Percentiles rank a stretch among this genome's conserved stretches.
Conservation (phyloP, 2,113 vertebrate species). For the Albula glossodonta region DNA sequence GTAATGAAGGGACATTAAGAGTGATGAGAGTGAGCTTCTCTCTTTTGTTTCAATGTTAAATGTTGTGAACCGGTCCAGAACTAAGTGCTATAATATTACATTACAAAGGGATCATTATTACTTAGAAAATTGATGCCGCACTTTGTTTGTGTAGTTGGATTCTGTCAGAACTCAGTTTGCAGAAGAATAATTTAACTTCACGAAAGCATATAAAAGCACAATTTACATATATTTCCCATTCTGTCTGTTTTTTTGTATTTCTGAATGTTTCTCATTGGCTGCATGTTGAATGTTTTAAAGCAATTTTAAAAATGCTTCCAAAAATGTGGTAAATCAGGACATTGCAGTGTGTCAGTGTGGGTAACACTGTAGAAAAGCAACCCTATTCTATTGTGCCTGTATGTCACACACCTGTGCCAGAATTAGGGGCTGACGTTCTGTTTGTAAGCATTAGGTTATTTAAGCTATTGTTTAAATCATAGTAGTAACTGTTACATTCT, state of each 20-base stretch:
- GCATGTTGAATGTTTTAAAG: no score
- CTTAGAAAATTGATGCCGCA: neutral
- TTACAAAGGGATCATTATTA: neutral
- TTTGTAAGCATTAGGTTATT: neutral
- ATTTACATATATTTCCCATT: no score
- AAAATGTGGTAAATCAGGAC: neutral
- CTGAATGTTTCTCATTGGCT: no score
- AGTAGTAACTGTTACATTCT: neutral
- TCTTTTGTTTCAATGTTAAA: conserved; percentile 1
- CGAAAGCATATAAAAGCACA: neutral
- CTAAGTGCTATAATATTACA: neutral
- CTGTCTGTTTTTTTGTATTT: no score
- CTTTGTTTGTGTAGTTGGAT: neutral
- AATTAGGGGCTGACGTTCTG: neutral
- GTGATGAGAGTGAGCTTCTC: neutral
- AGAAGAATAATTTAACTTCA: neutral
- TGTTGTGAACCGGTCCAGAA: neutral
- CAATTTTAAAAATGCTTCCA: no score
- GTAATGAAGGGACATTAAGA: neutral
- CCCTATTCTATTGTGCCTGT: neutral
- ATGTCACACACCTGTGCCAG: neutral
- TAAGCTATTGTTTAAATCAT: neutral
- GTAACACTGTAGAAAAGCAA: neutral
- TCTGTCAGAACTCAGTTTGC: no score
- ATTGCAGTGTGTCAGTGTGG: no score